Evolutionary conservation across 2,113 vertebrate species (phyloP).

Genomic region (Esox niger): DNA sequence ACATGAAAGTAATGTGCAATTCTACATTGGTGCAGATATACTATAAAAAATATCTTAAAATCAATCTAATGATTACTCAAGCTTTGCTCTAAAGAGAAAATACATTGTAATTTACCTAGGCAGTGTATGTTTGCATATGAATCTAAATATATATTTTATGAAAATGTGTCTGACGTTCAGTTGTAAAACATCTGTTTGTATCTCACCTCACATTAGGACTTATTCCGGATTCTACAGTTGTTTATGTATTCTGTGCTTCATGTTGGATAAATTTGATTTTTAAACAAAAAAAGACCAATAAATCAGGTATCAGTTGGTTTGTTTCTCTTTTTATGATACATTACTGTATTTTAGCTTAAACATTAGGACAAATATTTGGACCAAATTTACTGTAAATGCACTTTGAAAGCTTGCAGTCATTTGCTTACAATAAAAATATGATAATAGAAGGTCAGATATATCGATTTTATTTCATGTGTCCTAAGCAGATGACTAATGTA

Average conservation of each 20-base stretch:
- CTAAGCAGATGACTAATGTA: neutral
- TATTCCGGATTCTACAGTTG: constrained; percentile 46
- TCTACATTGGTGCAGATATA: constrained; percentile 1
- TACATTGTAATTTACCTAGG: constrained; percentile 35
- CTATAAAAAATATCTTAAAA: constrained; percentile 5
- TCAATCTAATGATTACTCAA: constrained; percentile 23
- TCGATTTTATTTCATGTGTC: neutral
- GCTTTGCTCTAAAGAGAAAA: constrained; percentile 31
- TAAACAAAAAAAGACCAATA: constrained; percentile 23
- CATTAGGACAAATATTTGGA: neutral
- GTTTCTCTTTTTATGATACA: neutral
- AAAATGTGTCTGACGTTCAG: constrained; percentile 37
- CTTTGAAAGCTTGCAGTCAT: too few relatives aligned
- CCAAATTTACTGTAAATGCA: too few relatives aligned
- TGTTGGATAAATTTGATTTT: constrained; percentile 39
- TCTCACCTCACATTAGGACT: constrained; percentile 41
- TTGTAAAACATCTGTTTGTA: constrained; percentile 30
- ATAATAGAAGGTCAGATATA: too few relatives aligned
- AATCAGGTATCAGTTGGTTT: constrained; percentile 11
- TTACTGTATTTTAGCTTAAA: neutral
- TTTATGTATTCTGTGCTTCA: constrained; percentile 48
- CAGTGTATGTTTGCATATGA: constrained; percentile 30
- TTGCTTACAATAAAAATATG: too few relatives aligned
- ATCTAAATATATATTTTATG: constrained; percentile 45
- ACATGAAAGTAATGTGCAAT: constrained; percentile 29